phyloP scores from a whole-genome alignment of 2,797 vertebrate species.

The Poecile montanus region DNA sequence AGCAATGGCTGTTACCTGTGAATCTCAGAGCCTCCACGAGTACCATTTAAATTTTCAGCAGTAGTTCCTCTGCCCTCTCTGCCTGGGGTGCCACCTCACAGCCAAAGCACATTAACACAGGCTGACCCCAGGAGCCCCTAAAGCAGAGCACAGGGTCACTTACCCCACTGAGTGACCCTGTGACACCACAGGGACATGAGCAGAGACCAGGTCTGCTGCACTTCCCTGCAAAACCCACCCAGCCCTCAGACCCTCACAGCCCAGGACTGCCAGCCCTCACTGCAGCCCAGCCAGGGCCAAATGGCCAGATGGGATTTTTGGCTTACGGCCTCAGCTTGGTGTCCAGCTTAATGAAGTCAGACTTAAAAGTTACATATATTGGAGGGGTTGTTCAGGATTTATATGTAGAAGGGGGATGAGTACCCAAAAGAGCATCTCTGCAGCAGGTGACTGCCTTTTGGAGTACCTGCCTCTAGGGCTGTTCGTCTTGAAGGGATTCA shows the following conservation, averaged over 20 bases:
- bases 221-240: not conserved
- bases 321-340: not conserved
- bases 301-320: conserved; percentile 42
- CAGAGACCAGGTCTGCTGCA: not conserved
- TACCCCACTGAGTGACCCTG: accelerated
- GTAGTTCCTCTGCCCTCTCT: not conserved
- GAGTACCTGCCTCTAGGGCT: not conserved
- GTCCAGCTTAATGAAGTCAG: not conserved
- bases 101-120: not conserved
- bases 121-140: not conserved
- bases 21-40: not conserved
- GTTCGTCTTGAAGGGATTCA: not conserved
- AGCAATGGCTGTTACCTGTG: not conserved
- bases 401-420: accelerated
- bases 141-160: not conserved
- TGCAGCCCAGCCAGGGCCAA: not conserved
- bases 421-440: not conserved
- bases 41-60: not conserved
- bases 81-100: not conserved
- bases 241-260: not conserved
- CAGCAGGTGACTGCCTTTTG: not conserved
- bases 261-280: not conserved
- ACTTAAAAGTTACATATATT: not conserved
- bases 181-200: accelerated
- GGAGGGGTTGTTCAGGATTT: not conserved